A percentile compares a stretch with the other conserved stretches of the same genome.
Conservation (phyloP, 2,113 vertebrate species). For the Corvus cornix region DNA sequence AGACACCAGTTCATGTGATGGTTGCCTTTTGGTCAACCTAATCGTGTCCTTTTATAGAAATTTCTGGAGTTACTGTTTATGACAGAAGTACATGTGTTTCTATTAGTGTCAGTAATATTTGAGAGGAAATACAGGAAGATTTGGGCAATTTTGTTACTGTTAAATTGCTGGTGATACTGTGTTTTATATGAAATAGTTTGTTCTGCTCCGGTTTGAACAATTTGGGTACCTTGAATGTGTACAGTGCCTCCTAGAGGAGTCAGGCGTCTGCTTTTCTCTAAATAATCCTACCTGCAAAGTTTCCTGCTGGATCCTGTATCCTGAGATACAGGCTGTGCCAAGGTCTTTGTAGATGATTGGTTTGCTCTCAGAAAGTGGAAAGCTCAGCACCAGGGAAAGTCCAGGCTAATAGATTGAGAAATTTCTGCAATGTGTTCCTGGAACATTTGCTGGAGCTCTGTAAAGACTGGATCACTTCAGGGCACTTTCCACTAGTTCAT, state of each 20-base stretch:
- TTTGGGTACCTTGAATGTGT: neutral
- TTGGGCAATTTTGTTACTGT: neutral
- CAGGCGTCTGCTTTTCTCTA: neutral
- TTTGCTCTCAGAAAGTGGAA: neutral
- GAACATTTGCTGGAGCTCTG: neutral
- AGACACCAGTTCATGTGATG: neutral
- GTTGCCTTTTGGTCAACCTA: neutral
- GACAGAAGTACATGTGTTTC: neutral
- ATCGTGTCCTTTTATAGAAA: neutral
- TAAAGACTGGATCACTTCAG: neutral
- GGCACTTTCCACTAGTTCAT: neutral
- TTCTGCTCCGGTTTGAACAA: neutral
- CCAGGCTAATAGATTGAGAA: neutral
- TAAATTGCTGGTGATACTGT: neutral
- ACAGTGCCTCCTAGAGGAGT: neutral
- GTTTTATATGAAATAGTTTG: neutral
- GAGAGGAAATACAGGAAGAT: neutral
- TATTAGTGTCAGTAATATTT: neutral
- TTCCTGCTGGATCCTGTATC: neutral
- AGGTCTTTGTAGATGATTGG: neutral
- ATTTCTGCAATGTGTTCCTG: neutral
- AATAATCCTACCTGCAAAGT: neutral
- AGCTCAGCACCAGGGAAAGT: neutral
- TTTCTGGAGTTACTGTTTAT: neutral
- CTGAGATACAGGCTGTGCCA: neutral